These are phyloP conservation scores for Trilocha varians DNA, from an alignment of 2,888 invertebrate species.

Conservation along the genomic window DNA sequence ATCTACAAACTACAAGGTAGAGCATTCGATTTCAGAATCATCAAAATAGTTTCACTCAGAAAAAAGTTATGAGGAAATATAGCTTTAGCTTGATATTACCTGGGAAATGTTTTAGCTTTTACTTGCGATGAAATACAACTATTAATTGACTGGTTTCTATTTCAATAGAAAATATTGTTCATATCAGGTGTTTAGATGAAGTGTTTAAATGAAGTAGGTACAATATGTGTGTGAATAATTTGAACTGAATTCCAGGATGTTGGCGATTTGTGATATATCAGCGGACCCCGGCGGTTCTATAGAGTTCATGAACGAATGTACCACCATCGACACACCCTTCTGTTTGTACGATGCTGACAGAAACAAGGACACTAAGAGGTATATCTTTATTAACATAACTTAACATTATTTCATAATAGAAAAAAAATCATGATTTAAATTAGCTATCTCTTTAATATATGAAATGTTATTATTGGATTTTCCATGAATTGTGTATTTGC, in stretches of 20 bases:
- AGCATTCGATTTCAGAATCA: not conserved
- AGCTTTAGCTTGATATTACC: not conserved
- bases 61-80: too few species aligned
- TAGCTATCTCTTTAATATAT: too few species aligned
- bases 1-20: not conserved
- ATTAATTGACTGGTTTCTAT: too few species aligned
- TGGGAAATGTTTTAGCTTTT: too few species aligned
- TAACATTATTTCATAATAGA: too few species aligned
- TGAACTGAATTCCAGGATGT: constrained; percentile 72
- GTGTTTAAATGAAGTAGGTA: too few species aligned
- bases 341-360: constrained; percentile 99
- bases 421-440: too few species aligned
- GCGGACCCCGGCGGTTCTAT: constrained; percentile 99
- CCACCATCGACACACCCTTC: constrained; percentile 99
- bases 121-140: too few species aligned
- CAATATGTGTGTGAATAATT: not conserved
- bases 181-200: not conserved
- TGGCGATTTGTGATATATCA: constrained; percentile 98
- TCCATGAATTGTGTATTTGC: too few species aligned
- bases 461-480: too few species aligned
- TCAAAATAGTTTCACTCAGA: not conserved
- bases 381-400: not conserved
- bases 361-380: constrained; percentile 96
- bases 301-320: constrained; percentile 99
- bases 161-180: too few species aligned